Percentiles rank a stretch among this genome's conserved stretches.
These are phyloP conservation scores for Tangachromis dhanisi DNA, from an alignment of 2,113 vertebrate genomes.

Conservation along the genomic window DNA sequence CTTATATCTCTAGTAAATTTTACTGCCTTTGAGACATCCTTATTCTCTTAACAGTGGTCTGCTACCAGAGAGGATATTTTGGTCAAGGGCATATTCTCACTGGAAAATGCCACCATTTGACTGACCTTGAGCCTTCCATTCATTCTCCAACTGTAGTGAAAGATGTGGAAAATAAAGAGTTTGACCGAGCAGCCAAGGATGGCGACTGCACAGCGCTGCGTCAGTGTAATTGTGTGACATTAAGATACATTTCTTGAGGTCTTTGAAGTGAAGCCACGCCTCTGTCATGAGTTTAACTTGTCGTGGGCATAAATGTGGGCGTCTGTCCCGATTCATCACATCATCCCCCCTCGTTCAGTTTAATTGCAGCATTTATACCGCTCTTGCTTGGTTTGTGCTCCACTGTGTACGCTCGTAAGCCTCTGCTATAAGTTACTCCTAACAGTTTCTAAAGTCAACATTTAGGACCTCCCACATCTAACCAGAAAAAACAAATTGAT, in stretches of 20 bases:
- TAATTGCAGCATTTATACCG: constrained; percentile 16
- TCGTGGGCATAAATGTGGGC: background rate
- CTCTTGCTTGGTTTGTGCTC: constrained; percentile 1
- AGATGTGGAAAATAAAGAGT: constrained; percentile 19
- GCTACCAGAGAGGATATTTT: constrained; percentile 3
- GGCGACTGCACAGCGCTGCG: constrained; percentile 15
- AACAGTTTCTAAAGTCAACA: constrained; percentile 8
- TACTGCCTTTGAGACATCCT: constrained; percentile 30
- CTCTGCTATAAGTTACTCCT: background rate
- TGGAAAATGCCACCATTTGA: constrained; percentile 13
- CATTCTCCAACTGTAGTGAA: constrained; percentile 15
- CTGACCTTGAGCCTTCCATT: constrained; percentile 13
- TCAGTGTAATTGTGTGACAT: constrained; percentile 19
- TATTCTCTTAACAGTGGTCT: constrained; percentile 15
- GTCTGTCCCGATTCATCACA: background rate
- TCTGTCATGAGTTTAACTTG: constrained; percentile 7
- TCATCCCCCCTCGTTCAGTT: background rate
- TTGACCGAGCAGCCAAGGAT: constrained; percentile 29
- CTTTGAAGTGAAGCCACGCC: background rate
- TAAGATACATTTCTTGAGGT: background rate
- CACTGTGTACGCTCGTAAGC: background rate
- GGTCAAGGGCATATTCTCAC: background rate
- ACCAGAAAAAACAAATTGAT: background rate
- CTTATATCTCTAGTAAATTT: constrained; percentile 13
- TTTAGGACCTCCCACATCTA: background rate